Percentiles rank a stretch among this genome's conserved stretches.
Conservation (phyloP, 2,888 invertebrate species). For the Amphiduros pacificus region DNA sequence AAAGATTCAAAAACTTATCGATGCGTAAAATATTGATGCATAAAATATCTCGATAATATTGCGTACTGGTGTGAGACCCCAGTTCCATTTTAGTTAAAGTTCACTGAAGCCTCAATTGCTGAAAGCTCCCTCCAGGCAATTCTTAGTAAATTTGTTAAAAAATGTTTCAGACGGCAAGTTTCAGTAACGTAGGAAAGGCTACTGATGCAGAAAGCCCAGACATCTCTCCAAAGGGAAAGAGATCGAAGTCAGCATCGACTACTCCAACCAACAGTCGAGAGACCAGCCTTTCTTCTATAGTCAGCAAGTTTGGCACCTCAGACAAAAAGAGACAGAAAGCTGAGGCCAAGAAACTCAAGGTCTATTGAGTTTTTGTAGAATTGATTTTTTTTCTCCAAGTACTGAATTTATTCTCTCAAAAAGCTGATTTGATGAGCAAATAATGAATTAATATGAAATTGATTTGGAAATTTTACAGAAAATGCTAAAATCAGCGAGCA, state of each 20-base stretch:
- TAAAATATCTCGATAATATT: not conserved
- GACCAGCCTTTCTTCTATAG: slow-evolving; percentile 9
- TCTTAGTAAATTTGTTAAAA: not conserved
- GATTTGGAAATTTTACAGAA: too few relatives aligned
- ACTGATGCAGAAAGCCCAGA: not conserved
- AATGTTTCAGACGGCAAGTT: slow-evolving; percentile 10
- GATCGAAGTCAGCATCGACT: slow-evolving; percentile 8
- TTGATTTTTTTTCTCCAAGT: too few relatives aligned
- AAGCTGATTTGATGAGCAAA: too few relatives aligned
- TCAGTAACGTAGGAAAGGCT: slow-evolving; percentile 1
- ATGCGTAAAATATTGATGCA: too few relatives aligned
- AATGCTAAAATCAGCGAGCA: slow-evolving; percentile 9
- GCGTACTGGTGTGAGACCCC: not conserved
- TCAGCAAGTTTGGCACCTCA: slow-evolving; percentile 2
- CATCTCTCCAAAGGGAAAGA: slow-evolving; percentile 1
- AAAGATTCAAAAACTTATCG: too few relatives aligned
- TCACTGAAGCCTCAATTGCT: too few relatives aligned
- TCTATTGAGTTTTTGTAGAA: not conserved
- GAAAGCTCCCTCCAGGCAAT: too few relatives aligned
- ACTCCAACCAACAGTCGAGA: slow-evolving; percentile 15
- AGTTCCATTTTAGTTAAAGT: too few relatives aligned
- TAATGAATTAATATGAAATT: too few relatives aligned
- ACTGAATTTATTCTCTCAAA: too few relatives aligned
- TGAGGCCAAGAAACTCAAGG: slow-evolving; percentile 18
- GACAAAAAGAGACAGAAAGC: slow-evolving; percentile 19